phyloP scores from a whole-genome alignment of 2,113 vertebrate species.

The Coregonus clupeaformis region DNA sequence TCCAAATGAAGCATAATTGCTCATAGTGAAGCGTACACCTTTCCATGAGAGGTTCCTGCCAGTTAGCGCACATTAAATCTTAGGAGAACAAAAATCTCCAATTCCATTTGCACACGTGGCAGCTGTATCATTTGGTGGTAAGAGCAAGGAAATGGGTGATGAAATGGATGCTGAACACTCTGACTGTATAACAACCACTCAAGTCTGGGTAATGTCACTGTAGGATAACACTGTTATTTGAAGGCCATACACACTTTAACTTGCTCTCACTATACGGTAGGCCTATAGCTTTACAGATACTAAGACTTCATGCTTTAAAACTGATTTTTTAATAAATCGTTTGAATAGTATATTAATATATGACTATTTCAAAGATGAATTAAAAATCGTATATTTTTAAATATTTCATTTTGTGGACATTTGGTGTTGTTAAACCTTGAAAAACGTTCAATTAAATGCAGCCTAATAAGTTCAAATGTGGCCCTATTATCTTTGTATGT shows the following conservation, averaged over 20 bases:
- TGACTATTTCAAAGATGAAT: neutral
- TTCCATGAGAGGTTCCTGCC: slow-evolving; percentile 79
- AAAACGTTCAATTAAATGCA: slow-evolving; percentile 54
- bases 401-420: neutral
- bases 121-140: slow-evolving; percentile 76
- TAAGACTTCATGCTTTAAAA: neutral
- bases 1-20: slow-evolving; percentile 81
- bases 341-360: slow-evolving; percentile 33
- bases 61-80: slow-evolving; percentile 78
- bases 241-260: slow-evolving; percentile 1
- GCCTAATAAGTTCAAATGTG: slow-evolving; percentile 60
- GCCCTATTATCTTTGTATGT: slow-evolving; percentile 43
- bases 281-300: slow-evolving; percentile 13
- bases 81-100: slow-evolving; percentile 71
- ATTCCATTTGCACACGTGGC: slow-evolving; percentile 71
- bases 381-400: slow-evolving; percentile 23
- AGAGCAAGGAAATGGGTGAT: slow-evolving; percentile 75
- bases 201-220: neutral
- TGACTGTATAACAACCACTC: neutral
- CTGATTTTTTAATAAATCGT: neutral
- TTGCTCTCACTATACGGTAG: neutral
- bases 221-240: neutral
- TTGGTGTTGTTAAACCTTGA: slow-evolving; percentile 6
- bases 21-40: slow-evolving; percentile 81
- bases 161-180: slow-evolving; percentile 67